Evolutionary conservation across 2,797 vertebrate genomes (phyloP), one percentile per base, ranked within the genome.

Genomic region (Salarias fasciatus): DNA sequence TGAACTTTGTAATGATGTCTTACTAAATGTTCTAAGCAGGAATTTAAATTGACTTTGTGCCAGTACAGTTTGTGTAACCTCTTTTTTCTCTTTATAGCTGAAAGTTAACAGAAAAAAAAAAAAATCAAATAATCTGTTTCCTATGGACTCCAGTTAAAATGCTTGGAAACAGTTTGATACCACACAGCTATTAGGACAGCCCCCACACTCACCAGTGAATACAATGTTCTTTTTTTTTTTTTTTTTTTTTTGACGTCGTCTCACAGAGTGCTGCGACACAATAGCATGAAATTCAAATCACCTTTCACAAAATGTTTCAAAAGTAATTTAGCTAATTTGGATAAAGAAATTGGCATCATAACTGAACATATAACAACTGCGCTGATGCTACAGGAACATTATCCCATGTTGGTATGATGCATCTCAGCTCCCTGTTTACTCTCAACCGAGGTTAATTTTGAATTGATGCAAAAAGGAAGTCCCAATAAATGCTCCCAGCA

Each of bases 61-160:
- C 8, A 30, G 10, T 75, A 36, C 54, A 40, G 28, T 82, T 84
- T 76, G 48, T 72, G 33, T 70, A 53, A 74, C 63, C 56, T 68
- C 14, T 59, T 63, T 71, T 63, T 57, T 28, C 5, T 14, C 15
- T 64, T 69, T 77, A 58, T 67, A 45, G 11, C 29, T 75, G 29
- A 64, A 73, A 75, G 79, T 75, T 83, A 75, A 82, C 59, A 24
- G 24, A n/a, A n/a, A n/a, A n/a, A n/a, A n/a, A 53, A 35, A 18
- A 72, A 73, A 77, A 81, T 75, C 41, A 62, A 81, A 79, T 79
- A 75, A 85, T 79, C 66, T 28, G 62, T 79, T 80, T 24, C 18
- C 18, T 24, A 24, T 59, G 13, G 63, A 80, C 61, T 79, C 58
- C 55, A 64, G 52, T 78, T 80, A 58, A 85, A 87, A 84, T 41